Evolutionary conservation across 2,113 vertebrate species (phyloP), one percentile per base, ranked within the genome.

Genomic region (Callorhinus ursinus): DNA sequence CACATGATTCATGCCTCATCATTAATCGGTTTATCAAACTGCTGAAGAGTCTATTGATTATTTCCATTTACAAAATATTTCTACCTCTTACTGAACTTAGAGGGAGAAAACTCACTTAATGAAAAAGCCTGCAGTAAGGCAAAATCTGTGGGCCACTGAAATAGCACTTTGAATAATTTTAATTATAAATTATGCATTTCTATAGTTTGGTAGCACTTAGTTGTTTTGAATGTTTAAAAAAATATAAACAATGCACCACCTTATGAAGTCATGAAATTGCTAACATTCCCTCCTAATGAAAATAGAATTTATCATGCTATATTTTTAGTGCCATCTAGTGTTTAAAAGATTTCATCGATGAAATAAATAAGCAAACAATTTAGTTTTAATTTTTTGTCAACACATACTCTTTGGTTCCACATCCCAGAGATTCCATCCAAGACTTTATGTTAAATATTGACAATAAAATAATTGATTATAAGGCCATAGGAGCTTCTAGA

Each of bases 251-350:
- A 92, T 71, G 3, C 31, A 77, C n/a, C 67, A 86, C 57, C n/a
- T 69, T 84, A 61, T 24, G 49, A 87, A 19, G 13, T 85, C 76
- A 77, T 90, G 67, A 59, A 72, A 83, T 51, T 31, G 83, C 84
- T 61, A 36, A 19, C 19, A 36, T 5, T 53, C 76, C 33, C 51
- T 12, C n/a, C 51, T 90, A n/a, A 59, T 80, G 53, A 88, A 77
- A 92, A 71, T 33, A 84, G 67, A 93, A 80, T 72, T 83, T 81
- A 95, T 63, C 53, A 28, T 61, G 59, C 53, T 83, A 88, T 93
- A 61, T 93, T 89, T 90, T 88, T 92, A 96, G 89, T 90, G 96
- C 87, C 97, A 97, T 82, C 97, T 98, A 95, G 89, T 96, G 96
- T 93, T 92, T 81, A n/a, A 87, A 82, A 84, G 59, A 21, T 33